A percentile compares a stretch with the other conserved stretches of the same genome.
phyloP scores from a whole-genome alignment of 2,888 invertebrate species.

The Polia nebulosa region DNA sequence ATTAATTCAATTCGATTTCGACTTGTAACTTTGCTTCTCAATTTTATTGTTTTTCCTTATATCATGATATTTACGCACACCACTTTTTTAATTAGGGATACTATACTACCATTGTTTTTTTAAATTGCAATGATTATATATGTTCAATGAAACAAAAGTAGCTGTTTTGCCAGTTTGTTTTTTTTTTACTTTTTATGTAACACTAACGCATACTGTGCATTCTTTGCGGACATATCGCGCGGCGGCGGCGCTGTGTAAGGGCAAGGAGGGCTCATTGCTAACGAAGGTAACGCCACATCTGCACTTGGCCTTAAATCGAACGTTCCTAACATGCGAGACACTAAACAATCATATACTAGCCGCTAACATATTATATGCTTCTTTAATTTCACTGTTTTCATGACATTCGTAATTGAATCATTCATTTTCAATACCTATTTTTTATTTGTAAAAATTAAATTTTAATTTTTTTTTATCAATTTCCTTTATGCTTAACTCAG shows the following conservation, averaged over 20 bases:
- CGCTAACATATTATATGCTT: constrained; percentile 38
- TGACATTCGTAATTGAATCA: background rate
- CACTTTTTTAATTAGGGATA: background rate
- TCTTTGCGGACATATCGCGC: constrained; percentile 80
- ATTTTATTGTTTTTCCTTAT: background rate
- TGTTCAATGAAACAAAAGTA: background rate
- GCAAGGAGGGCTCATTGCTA: constrained; percentile 89
- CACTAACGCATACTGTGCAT: constrained; percentile 84
- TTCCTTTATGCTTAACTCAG: constrained; percentile 38
- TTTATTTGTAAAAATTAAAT: constrained; percentile 27
- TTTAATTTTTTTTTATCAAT: constrained; percentile 17
- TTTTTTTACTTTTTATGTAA: constrained; percentile 66
- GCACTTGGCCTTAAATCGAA: constrained; percentile 52
- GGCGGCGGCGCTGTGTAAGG: constrained; percentile 80
- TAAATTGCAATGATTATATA: constrained; percentile 3
- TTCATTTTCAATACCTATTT: constrained; percentile 21
- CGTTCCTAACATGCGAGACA: constrained; percentile 33
- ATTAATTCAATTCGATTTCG: background rate
- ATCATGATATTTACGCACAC: background rate
- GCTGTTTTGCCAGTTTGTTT: constrained; percentile 43
- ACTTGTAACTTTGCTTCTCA: constrained; percentile 3
- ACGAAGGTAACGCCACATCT: constrained; percentile 83
- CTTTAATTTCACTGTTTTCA: constrained; percentile 21
- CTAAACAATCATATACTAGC: constrained; percentile 17
- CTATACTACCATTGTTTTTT: background rate